phyloP scores from a whole-genome alignment of 2,888 invertebrate species.

The Apotomis betuletana region DNA sequence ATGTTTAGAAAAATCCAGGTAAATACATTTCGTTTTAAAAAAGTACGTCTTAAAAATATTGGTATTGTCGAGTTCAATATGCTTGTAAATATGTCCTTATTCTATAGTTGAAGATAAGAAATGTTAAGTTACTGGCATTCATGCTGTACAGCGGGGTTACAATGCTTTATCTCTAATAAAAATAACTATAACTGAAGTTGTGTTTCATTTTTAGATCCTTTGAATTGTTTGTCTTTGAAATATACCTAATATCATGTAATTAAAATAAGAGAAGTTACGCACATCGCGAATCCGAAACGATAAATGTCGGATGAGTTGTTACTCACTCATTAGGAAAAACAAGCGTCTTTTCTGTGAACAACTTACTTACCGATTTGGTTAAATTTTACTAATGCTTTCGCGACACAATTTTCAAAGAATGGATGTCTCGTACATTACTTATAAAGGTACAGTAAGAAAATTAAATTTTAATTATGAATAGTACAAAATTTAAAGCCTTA shows the following conservation, averaged over 20 bases:
- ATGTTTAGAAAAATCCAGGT: not conserved
- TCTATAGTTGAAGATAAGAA: conserved; percentile 47
- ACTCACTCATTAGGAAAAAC: too few relatives aligned
- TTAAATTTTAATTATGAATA: too few relatives aligned
- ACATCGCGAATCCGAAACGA: not conserved
- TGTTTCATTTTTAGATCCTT: conserved; percentile 23
- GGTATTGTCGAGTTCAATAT: conserved; percentile 11
- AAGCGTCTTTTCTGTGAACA: too few relatives aligned
- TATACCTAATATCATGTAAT: not conserved
- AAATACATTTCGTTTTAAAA: conserved; percentile 1
- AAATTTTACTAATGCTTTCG: too few relatives aligned
- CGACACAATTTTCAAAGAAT: too few relatives aligned
- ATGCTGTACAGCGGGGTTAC: conserved; percentile 54
- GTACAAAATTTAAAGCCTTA: too few relatives aligned
- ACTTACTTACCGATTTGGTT: too few relatives aligned
- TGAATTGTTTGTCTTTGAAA: not conserved
- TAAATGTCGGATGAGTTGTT: too few relatives aligned
- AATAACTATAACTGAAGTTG: conserved; percentile 48
- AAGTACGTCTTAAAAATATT: not conserved
- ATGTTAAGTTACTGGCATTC: conserved; percentile 51
- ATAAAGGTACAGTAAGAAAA: too few relatives aligned
- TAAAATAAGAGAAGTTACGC: not conserved
- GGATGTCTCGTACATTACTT: too few relatives aligned
- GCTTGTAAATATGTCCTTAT: conserved; percentile 43
- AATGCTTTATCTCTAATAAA: conserved; percentile 60